A percentile compares a stretch with the other conserved stretches of the same genome.
Conservation (phyloP, 2,888 invertebrate genomes). For the Acronicta psi region DNA sequence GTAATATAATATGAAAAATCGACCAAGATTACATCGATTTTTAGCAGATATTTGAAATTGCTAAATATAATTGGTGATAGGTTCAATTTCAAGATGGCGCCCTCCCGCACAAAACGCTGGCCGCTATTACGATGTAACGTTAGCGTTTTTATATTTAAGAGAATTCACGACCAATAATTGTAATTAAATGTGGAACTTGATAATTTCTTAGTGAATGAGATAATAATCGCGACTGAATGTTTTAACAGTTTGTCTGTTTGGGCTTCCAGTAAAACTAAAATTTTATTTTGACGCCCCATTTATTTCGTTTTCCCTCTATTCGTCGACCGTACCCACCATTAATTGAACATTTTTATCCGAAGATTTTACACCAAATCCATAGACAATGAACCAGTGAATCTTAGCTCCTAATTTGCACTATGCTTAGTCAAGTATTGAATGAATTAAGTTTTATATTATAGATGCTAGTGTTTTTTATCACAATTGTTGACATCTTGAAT, state of each 20-base stretch:
- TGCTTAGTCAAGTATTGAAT: conserved; percentile 74
- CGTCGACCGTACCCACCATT: conserved; percentile 48
- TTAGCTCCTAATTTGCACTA: conserved; percentile 76
- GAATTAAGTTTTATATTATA: conserved; percentile 74
- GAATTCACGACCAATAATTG: conserved; percentile 88
- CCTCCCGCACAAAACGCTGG: conserved; percentile 65
- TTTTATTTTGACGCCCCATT: conserved; percentile 75
- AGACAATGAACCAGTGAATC: conserved; percentile 73
- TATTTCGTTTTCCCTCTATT: conserved; percentile 46
- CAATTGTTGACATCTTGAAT: conserved; percentile 61
- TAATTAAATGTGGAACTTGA: conserved; percentile 83
- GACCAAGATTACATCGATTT: conserved; percentile 37
- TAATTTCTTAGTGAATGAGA: conserved; percentile 85
- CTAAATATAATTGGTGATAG: conserved; percentile 29
- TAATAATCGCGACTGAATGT: conserved; percentile 86
- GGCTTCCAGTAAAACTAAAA: conserved; percentile 86
- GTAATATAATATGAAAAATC: conserved; percentile 39
- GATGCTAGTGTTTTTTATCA: conserved; percentile 81
- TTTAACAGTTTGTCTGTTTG: conserved; percentile 85
- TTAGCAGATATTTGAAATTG: conserved; percentile 27
- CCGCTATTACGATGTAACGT: conserved; percentile 73
- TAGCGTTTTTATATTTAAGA: conserved; percentile 82
- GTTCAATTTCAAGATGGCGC: conserved; percentile 57
- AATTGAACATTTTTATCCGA: conserved; percentile 50
- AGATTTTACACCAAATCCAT: conserved; percentile 55